Conservation (phyloP, 2,113 vertebrate genomes). For the Corydoras maculifer region DNA sequence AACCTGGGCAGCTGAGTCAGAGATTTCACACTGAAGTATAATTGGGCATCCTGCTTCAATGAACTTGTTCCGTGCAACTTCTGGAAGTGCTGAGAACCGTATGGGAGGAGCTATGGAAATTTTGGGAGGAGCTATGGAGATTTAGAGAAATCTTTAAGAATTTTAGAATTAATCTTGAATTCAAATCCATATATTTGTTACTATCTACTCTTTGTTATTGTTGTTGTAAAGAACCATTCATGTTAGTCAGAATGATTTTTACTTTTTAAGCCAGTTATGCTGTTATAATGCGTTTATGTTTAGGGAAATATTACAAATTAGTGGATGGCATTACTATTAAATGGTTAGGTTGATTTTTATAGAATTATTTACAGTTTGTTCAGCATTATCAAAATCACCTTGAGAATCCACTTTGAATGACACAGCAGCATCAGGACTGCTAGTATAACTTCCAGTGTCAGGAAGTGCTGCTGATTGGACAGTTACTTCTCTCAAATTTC, state of each 20-base stretch:
- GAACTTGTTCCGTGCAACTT: conserved; percentile 59
- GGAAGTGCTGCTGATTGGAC: conserved; percentile 68
- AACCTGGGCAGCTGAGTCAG: conserved; percentile 57
- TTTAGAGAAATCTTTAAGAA: conserved; percentile 31
- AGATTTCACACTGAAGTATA: conserved; percentile 64
- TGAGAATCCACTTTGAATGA: conserved; percentile 78
- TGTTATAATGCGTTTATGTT: no score
- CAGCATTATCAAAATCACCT: conserved; percentile 63
- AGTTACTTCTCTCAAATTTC: conserved; percentile 65
- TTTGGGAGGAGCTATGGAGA: conserved; percentile 27
- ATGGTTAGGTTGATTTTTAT: no score
- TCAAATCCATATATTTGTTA: no score
- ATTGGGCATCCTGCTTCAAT: conserved; percentile 61
- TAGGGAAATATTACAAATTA: no score
- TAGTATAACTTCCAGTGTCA: conserved; percentile 79
- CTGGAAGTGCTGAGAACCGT: conserved; percentile 58
- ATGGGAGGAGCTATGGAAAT: conserved; percentile 55
- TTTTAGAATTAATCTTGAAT: no score
- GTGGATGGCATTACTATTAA: no score
- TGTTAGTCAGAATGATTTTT: no score
- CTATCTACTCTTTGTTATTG: no score
- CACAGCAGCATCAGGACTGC: conserved; percentile 71
- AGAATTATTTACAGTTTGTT: no score
- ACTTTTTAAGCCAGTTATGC: no score
- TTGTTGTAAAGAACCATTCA: no score